Evolutionary conservation across 2,113 vertebrate genomes (phyloP).

Genomic region (Canis aureus): DNA sequence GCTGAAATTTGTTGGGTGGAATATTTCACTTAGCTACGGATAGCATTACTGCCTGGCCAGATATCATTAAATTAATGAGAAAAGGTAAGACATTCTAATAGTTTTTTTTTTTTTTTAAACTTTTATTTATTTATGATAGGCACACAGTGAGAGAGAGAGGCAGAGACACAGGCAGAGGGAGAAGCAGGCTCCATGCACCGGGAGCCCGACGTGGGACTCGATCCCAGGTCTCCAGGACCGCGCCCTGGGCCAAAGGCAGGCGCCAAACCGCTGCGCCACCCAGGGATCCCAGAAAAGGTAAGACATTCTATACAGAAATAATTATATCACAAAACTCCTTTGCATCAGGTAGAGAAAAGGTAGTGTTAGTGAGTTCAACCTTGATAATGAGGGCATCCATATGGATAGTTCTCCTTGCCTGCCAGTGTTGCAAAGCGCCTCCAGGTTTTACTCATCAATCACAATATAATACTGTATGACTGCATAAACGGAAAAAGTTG

Average conservation of each 20-base stretch:
- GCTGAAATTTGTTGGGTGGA: not conserved
- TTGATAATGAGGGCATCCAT: not conserved
- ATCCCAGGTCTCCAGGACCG: too few species aligned
- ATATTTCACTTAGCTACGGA: not conserved
- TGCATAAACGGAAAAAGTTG: not conserved
- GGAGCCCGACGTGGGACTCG: too few species aligned
- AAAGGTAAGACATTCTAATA: not conserved
- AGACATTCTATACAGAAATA: not conserved
- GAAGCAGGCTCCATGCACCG: too few species aligned
- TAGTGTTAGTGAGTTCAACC: not conserved
- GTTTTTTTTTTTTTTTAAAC: too few species aligned
- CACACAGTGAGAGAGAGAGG: too few species aligned
- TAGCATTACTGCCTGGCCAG: not conserved
- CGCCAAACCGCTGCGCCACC: too few species aligned
- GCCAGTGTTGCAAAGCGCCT: not conserved
- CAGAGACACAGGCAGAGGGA: too few species aligned
- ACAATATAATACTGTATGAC: not conserved
- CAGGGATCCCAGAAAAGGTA: not conserved
- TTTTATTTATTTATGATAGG: too few species aligned
- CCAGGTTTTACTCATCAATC: not conserved
- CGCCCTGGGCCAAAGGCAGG: too few species aligned
- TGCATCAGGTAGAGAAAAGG: not conserved
- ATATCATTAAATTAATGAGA: not conserved
- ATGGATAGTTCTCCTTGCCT: not conserved
- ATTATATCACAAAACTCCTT: not conserved